phyloP scores from a whole-genome alignment of 2,113 vertebrate genomes.

The Grallaria varia region DNA sequence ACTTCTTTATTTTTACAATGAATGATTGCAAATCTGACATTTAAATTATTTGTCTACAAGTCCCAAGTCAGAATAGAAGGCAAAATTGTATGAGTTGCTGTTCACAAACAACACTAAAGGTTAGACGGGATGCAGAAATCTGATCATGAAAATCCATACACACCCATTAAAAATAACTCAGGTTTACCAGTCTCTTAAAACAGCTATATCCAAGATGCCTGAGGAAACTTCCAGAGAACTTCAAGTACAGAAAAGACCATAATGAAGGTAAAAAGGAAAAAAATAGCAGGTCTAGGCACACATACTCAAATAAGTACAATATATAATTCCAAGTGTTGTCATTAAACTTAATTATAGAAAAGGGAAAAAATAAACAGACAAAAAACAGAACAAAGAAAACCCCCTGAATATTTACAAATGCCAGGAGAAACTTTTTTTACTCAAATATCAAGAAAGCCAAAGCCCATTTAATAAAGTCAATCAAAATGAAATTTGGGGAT shows the following conservation, averaged over 20 bases:
- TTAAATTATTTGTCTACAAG: neutral
- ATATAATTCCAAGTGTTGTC: neutral
- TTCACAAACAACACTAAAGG: neutral
- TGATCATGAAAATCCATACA: neutral
- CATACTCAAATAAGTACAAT: neutral
- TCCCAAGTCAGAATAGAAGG: neutral
- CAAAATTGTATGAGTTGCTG: neutral
- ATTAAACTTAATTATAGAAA: neutral
- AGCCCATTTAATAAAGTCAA: neutral
- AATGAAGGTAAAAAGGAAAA: neutral
- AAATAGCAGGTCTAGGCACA: neutral
- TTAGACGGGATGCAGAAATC: neutral
- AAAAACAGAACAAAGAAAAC: neutral
- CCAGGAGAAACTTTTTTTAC: neutral
- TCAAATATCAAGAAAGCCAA: neutral
- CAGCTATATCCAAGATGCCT: neutral
- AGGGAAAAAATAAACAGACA: neutral
- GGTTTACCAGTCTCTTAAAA: neutral
- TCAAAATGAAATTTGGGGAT: constrained; percentile 5
- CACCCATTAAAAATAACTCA: neutral
- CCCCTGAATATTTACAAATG: neutral
- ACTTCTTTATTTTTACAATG: neutral
- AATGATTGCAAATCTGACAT: neutral
- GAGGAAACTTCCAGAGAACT: neutral
- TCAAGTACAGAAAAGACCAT: neutral